phyloP scores from a whole-genome alignment of 2,797 vertebrate species.

The Chrosomus eos region DNA sequence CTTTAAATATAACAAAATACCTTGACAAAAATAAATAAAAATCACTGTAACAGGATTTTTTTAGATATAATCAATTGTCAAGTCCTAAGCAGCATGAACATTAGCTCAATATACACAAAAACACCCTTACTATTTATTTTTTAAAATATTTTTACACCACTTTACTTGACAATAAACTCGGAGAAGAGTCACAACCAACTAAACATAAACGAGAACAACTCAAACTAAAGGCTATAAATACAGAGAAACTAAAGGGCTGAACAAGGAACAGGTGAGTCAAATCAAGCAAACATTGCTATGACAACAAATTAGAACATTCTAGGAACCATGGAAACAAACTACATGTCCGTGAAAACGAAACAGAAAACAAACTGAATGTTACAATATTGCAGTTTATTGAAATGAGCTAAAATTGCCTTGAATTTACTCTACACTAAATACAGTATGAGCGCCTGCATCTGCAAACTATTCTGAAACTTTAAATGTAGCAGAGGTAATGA shows the following conservation, averaged over 20 bases:
- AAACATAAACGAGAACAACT: not conserved
- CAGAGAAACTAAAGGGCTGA: not conserved
- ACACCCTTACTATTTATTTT: too few species aligned
- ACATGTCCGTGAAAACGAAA: too few species aligned
- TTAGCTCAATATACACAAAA: too few species aligned
- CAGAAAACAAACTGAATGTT: not conserved
- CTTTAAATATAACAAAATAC: too few species aligned
- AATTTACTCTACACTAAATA: not conserved
- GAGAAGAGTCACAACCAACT: not conserved
- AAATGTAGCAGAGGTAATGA: not conserved
- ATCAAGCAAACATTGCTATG: not conserved
- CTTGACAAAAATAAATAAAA: too few species aligned
- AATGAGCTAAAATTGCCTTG: not conserved
- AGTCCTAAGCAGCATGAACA: too few species aligned
- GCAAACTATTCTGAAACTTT: not conserved
- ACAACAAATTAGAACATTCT: not conserved
- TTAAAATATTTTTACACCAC: too few species aligned
- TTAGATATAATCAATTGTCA: too few species aligned
- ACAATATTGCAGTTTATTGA: not conserved
- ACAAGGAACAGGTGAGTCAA: not conserved
- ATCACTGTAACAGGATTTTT: too few species aligned
- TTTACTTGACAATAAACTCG: not conserved
- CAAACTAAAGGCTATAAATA: not conserved
- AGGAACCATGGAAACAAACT: not conserved
- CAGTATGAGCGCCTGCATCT: not conserved